Evolutionary conservation across 2,113 vertebrate genomes (phyloP).

Genomic region (Syngnathoides biaculeatus): DNA sequence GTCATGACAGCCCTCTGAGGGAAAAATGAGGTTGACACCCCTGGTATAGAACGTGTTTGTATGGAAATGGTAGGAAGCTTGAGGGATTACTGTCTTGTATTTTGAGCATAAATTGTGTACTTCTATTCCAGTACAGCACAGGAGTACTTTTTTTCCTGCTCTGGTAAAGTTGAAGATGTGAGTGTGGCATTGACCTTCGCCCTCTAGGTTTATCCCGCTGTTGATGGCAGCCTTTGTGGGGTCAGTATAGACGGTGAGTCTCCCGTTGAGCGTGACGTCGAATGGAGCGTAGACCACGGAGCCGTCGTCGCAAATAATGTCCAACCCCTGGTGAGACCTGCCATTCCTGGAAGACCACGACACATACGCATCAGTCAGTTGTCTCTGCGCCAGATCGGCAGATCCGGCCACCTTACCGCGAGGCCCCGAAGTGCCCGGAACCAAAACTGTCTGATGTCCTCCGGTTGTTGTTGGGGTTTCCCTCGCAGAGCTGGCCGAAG

Average conservation of each 20-base stretch:
- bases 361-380: neutral
- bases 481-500: slow-evolving; percentile 6
- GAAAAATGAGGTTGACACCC: too few species aligned
- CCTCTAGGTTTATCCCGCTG: neutral
- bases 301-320: neutral
- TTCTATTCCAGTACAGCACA: too few species aligned
- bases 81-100: too few species aligned
- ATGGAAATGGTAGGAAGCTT: too few species aligned
- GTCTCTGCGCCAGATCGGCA: too few species aligned
- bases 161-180: neutral
- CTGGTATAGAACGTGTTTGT: too few species aligned
- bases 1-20: too few species aligned
- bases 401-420: neutral
- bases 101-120: too few species aligned
- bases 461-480: neutral
- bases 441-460: neutral
- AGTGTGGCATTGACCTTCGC: neutral
- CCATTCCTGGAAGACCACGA: neutral
- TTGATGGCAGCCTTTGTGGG: neutral
- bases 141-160: neutral
- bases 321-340: neutral
- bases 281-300: slow-evolving; percentile 6
- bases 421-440: neutral
- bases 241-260: neutral
- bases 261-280: neutral